These are phyloP conservation scores for Drosophila nr. medialis DNA, from an alignment of 2,888 invertebrate species.

Conservation along the genomic window DNA sequence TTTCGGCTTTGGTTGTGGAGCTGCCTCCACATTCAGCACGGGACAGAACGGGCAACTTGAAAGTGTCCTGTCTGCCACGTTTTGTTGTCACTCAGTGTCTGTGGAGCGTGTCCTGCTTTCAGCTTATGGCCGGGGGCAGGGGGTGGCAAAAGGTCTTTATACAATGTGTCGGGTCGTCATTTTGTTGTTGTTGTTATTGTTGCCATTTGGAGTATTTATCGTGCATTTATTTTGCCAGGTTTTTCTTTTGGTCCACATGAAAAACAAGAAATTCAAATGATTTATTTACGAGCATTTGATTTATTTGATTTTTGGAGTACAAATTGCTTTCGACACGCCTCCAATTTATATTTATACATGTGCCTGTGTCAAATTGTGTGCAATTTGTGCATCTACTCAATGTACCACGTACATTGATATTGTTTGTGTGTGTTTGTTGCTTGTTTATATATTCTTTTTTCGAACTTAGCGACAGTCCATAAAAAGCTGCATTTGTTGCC, in stretches of 20 bases:
- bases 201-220: constrained; percentile 66
- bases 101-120: constrained; percentile 27
- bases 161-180: constrained; percentile 61
- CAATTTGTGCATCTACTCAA: constrained; percentile 36
- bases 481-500: constrained; percentile 45
- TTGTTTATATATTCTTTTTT: constrained; percentile 20
- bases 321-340: constrained; percentile 28
- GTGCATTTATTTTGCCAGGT: constrained; percentile 77
- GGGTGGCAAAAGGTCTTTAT: constrained; percentile 31
- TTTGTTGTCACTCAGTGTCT: constrained; percentile 62
- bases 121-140: not conserved
- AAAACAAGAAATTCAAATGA: constrained; percentile 82
- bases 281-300: constrained; percentile 83
- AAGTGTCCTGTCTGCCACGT: constrained; percentile 40
- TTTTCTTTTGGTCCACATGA: constrained; percentile 52
- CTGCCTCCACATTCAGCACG: not conserved
- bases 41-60: not conserved
- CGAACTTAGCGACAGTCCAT: constrained; percentile 62
- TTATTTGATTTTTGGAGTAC: constrained; percentile 80
- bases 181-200: constrained; percentile 21
- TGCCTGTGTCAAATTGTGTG: constrained; percentile 19
- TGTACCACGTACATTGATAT: constrained; percentile 28
- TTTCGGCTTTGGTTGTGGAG: constrained; percentile 49
- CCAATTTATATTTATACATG: not conserved
- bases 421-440: constrained; percentile 30